Evolutionary conservation across 2,888 invertebrate species (phyloP), one percentile per base, ranked within the genome.

Genomic region (Hirtodrosophila alboralis): DNA sequence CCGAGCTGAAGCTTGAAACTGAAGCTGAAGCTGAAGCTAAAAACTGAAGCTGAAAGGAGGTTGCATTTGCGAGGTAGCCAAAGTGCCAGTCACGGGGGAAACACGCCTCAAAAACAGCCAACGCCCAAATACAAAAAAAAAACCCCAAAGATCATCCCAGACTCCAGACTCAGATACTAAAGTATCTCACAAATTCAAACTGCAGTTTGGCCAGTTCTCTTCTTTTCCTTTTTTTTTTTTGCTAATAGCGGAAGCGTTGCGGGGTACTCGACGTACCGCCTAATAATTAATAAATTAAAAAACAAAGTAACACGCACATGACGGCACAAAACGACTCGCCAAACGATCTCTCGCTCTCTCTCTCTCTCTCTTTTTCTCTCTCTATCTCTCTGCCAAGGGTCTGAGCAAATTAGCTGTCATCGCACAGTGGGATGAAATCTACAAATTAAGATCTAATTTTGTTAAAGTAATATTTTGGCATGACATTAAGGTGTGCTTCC

Each of bases 201-300:
- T 7, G 23, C 6, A 23, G 7, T 23, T 8, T 1, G 7, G 7
- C 23, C 4, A 23, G 8, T 8, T 23, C 5, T 3, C 23, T 7
- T 7, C 23, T 23, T 34, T 28, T 34, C 28, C 45, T 18, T 21
- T 38, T 18, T 30, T 31, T 64, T 67, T 66, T 79, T 69, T 43
- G 81, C 81, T 79, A 80, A 80, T 80, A 81, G 81, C 84, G 75
- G 79, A 84, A 84, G 84, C 84, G 70, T 54, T 53, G 65, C 53
- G 64, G 64, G 64, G 49, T 3, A 33, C 26, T 12, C 44, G 44
- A 30, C 48, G 67, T 56, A 59, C 79, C 79, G 79, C 79, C 79
- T 81, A 80, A 71, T 80, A 80, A 80, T 80, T 80, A 84, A 80
- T 84, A 80, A 84, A 84, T 80, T 80, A 80, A 84, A 79, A 79